A percentile compares a stretch with the other conserved stretches of the same genome.
Evolutionary conservation across 1,140 invertebrate genomes (phyloP).

Genomic region (Atta cephalotes): DNA sequence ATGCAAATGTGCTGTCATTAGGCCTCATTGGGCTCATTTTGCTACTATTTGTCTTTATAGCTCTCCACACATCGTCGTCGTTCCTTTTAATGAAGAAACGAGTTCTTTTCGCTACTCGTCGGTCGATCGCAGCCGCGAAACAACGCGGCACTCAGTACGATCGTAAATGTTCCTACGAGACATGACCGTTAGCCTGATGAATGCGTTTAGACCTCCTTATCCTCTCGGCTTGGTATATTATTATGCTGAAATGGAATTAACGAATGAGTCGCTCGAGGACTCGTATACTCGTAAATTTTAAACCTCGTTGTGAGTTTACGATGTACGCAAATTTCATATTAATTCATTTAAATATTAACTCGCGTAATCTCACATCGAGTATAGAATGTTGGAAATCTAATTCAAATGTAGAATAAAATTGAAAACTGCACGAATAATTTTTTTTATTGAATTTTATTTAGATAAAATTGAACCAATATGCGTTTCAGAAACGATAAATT

Average conservation of each 20-base stretch:
- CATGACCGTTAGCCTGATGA: constrained; percentile 49
- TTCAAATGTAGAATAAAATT: not conserved
- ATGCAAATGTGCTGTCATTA: constrained; percentile 80
- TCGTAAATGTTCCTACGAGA: constrained; percentile 46
- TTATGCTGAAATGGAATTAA: constrained; percentile 34
- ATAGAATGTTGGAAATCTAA: not conserved
- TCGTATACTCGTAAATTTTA: not conserved
- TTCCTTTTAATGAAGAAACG: constrained; percentile 59
- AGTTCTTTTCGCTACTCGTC: constrained; percentile 19
- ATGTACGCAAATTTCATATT: constrained; percentile 28
- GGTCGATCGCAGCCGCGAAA: constrained; percentile 22
- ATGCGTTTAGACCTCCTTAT: constrained; percentile 32
- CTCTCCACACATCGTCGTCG: constrained; percentile 55
- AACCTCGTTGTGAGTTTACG: not conserved
- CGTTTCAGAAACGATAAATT: not conserved
- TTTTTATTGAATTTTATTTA: not conserved
- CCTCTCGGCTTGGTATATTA: not conserved
- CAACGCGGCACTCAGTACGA: constrained; percentile 11
- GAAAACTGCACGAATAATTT: not conserved
- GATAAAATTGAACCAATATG: not conserved
- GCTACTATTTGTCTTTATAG: constrained; percentile 80
- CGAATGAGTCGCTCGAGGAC: constrained; percentile 38
- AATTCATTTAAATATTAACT: constrained; percentile 1
- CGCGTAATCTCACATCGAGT: not conserved
- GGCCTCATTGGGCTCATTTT: constrained; percentile 79